Evolutionary conservation across 2,113 vertebrate species (phyloP).

Genomic region (Saccopteryx leptura): DNA sequence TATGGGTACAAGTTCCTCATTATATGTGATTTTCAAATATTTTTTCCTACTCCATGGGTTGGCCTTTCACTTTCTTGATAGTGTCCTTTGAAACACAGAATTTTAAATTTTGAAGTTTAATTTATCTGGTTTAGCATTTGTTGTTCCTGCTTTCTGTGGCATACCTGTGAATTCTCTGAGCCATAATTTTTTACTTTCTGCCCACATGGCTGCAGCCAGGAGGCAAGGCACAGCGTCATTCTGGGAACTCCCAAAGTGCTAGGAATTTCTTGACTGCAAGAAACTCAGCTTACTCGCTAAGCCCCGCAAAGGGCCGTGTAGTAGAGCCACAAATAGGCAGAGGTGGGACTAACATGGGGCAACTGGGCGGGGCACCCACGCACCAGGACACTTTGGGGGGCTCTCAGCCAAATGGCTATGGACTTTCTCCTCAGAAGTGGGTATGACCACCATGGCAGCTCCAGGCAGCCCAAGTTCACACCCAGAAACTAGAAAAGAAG

Average conservation of each 20-base stretch:
- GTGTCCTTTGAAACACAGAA: neutral
- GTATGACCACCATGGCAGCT: fast-evolving
- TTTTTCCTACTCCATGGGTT: neutral
- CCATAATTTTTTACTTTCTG: neutral
- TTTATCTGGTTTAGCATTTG: neutral
- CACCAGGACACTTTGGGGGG: neutral
- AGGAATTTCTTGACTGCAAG: neutral
- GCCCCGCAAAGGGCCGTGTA: neutral
- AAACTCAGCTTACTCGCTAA: neutral
- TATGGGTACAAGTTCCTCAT: neutral
- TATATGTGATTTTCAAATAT: neutral
- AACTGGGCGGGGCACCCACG: neutral
- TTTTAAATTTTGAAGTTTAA: neutral
- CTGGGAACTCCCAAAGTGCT: too few relatives aligned
- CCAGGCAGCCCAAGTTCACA: neutral
- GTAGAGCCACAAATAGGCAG: neutral
- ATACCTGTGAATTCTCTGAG: neutral
- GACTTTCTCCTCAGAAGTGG: neutral
- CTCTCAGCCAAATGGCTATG: neutral
- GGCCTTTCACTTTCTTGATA: neutral
- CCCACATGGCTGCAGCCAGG: neutral
- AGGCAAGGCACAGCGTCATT: neutral
- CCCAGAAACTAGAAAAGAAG: neutral
- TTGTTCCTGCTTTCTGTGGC: too few relatives aligned
- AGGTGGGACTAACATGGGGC: neutral